Percentiles rank a stretch among this genome's conserved stretches.
phyloP scores from a whole-genome alignment of 64 coral and sea anemone genomes.

The Cladopsammia gracilis region DNA sequence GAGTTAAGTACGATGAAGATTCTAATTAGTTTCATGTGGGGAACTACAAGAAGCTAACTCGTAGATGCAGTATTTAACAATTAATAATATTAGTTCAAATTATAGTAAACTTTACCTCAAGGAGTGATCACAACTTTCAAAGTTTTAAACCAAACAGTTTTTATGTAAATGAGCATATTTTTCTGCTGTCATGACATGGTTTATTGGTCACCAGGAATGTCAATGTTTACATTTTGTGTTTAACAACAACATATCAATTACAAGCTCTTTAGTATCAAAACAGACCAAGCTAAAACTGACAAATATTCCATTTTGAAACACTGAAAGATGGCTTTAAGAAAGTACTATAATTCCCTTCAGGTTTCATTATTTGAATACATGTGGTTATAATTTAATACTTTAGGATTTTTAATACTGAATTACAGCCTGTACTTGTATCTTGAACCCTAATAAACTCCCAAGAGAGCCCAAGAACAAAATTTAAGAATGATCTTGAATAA shows the following conservation, averaged over 20 bases:
- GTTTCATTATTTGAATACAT: too few species aligned
- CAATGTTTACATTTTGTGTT: conserved; percentile 16
- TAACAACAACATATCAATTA: neutral
- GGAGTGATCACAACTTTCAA: neutral
- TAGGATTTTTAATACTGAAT: too few species aligned
- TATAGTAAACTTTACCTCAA: neutral
- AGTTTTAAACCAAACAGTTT: neutral
- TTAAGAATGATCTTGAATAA: neutral
- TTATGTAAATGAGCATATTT: neutral
- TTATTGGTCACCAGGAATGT: conserved; percentile 30
- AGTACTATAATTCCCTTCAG: too few species aligned
- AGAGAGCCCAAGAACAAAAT: too few species aligned
- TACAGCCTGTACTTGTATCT: neutral
- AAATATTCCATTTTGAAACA: too few species aligned
- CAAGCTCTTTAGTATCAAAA: neutral
- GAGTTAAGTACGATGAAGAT: too few species aligned
- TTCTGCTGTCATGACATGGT: neutral
- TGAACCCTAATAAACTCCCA: neutral
- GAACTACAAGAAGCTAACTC: neutral
- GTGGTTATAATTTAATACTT: too few species aligned
- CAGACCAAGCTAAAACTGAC: neutral
- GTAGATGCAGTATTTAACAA: neutral
- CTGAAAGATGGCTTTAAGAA: too few species aligned
- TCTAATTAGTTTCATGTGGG: too few species aligned
- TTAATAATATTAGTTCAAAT: too few species aligned